Base-by-base conservation (phyloP, 64 coral and sea anemone species). In the Montipora efflorescens region DNA sequence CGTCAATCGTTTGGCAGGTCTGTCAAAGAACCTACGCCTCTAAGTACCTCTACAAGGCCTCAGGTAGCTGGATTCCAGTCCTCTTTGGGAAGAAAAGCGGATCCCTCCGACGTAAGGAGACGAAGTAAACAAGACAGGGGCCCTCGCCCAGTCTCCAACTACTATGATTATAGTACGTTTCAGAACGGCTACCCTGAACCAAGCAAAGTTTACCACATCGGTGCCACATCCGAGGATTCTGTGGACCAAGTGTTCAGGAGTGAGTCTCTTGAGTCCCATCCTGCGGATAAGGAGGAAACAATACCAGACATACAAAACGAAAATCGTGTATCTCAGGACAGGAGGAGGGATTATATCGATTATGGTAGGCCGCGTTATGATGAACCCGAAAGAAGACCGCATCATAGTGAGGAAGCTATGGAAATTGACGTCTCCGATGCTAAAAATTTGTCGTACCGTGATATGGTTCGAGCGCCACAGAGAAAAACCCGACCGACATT, bases 121-220 rank as follows among this genome's bases (percentile, higher is more conserved):
- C 64, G 62, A 52, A 52, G 20, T 68, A 74, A 67, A 74, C 45
- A 76, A 14, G 76, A 93, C 14, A 50, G 61, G 9, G 5, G 50
- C 51, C n/a, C 89, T 19, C 85, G 92, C 15, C 92, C 92, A 78
- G 87, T 80, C 21, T 93, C 92, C 13, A 81, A 88, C 48, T 67
- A 80, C n/a, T 93, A 79, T 16, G 85, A 93, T 16, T 93, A 93
- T 47, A 85, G 77, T 23, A 85, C 83, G 48, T 93, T 73, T 22
- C 59, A 80, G 1, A 79, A 89, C 22, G 87, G 76, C n/a, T 7
- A 62, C 28, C 72, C 59, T 18, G 22, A 77, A 43, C 9, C 64
- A 87, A 11, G 44, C 50, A 25, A 44, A 36, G 51, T 62, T 61
- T 28, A 58, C 15, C 52, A 62, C 58, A 36, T 64, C 13, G 14